Evolutionary conservation across 2,113 vertebrate genomes (phyloP).

Genomic region (Barnardius zonarius): DNA sequence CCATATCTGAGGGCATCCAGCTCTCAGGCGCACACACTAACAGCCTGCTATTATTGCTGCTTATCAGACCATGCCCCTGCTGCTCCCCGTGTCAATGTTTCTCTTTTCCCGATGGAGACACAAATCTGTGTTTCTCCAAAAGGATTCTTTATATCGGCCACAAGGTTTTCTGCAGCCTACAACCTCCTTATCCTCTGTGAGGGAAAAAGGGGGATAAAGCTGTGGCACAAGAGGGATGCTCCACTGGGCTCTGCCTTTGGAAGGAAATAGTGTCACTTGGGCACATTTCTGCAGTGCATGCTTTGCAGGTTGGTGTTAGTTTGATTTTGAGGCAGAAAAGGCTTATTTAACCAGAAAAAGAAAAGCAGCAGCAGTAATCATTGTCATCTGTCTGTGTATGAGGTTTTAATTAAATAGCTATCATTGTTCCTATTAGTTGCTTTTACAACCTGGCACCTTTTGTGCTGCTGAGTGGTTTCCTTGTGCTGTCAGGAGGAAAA

Average conservation of each 20-base stretch:
- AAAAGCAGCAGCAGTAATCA: background rate
- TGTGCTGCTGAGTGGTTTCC: background rate
- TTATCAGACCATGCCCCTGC: background rate
- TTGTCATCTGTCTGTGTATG: background rate
- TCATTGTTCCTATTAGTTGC: background rate
- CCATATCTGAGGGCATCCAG: background rate
- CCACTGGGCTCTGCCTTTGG: background rate
- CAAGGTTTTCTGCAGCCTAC: background rate
- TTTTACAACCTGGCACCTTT: background rate
- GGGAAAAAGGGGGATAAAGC: background rate
- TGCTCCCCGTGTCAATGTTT: fast-evolving
- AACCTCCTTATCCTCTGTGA: background rate
- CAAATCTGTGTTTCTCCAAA: background rate
- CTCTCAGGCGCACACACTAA: fast-evolving
- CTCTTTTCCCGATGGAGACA: background rate
- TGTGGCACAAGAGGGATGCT: background rate
- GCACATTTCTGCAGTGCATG: fast-evolving
- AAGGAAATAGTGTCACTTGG: background rate
- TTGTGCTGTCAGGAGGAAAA: background rate
- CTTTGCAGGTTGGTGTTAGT: background rate
- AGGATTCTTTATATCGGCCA: background rate
- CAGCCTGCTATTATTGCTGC: background rate
- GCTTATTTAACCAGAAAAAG: background rate
- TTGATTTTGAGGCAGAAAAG: background rate
- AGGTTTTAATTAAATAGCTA: background rate